These are phyloP conservation scores for Drosophila grimshawi DNA, from an alignment of 1,140 invertebrate species.

Conservation along the genomic window DNA sequence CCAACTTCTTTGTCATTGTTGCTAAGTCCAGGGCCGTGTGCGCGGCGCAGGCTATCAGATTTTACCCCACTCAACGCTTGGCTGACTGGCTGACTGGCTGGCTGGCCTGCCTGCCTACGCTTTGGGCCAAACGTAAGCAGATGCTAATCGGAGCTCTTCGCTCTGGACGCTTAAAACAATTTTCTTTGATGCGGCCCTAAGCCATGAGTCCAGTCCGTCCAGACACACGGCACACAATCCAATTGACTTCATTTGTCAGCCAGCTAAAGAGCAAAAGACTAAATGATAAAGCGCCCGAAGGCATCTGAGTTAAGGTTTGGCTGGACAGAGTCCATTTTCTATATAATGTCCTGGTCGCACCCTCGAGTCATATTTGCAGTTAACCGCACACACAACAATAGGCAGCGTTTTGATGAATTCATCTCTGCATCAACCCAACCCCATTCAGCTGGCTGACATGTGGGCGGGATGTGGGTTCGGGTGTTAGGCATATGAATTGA, in stretches of 20 bases:
- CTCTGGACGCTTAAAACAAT: conserved; percentile 76
- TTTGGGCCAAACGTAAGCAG: conserved; percentile 36
- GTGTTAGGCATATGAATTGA: conserved; percentile 73
- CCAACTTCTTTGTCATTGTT: conserved; percentile 69
- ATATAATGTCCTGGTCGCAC: conserved; percentile 58
- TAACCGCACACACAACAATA: conserved; percentile 70
- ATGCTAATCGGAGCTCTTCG: conserved; percentile 67
- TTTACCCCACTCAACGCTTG: conserved; percentile 48
- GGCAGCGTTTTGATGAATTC: conserved; percentile 73
- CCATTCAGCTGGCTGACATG: neutral
- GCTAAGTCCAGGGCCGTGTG: conserved; percentile 7
- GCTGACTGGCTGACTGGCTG: conserved; percentile 3
- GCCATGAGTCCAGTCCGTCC: neutral
- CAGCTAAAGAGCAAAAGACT: conserved; percentile 64
- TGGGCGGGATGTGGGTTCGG: conserved; percentile 9
- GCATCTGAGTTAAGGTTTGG: neutral
- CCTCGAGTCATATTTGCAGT: conserved; percentile 74
- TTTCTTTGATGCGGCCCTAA: conserved; percentile 68
- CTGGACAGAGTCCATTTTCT: conserved; percentile 49
- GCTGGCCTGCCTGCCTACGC: neutral
- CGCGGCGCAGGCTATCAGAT: conserved; percentile 44
- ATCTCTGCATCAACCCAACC: conserved; percentile 16
- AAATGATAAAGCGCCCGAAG: conserved; percentile 66
- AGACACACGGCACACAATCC: conserved; percentile 58
- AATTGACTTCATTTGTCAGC: conserved; percentile 79